These are phyloP conservation scores for Protomyctophum bolini DNA, from an alignment of 2,113 vertebrate genomes.

Conservation along the genomic window DNA sequence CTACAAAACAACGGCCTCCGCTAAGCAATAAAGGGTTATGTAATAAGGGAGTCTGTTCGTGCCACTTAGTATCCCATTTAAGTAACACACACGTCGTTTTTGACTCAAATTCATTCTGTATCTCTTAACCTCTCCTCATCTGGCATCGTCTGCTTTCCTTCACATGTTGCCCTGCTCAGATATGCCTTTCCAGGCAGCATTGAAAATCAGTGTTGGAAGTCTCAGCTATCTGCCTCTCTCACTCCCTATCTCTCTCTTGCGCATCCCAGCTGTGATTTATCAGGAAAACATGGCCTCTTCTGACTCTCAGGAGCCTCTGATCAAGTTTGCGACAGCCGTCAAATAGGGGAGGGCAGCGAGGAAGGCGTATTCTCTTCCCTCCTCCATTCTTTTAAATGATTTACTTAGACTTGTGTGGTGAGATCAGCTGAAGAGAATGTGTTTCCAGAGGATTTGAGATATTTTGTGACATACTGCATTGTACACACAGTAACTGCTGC, in stretches of 20 bases:
- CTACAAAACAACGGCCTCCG: too few species aligned
- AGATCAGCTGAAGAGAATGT: not conserved
- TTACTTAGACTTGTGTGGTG: constrained; percentile 26
- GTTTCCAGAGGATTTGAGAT: constrained; percentile 4
- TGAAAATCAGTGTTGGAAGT: constrained; percentile 17
- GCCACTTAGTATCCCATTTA: too few species aligned
- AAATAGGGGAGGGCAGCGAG: constrained; percentile 1
- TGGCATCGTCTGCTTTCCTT: not conserved
- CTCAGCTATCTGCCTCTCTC: not conserved
- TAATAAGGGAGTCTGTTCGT: too few species aligned
- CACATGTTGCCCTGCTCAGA: constrained; percentile 16
- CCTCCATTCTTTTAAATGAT: constrained; percentile 31
- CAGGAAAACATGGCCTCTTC: constrained; percentile 48
- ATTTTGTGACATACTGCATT: too few species aligned
- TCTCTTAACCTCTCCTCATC: not conserved
- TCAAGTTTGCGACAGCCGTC: constrained; percentile 31
- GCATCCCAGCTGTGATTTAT: constrained; percentile 41
- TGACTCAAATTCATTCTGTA: too few species aligned
- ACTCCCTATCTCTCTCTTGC: not conserved
- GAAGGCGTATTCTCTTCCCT: constrained; percentile 21
- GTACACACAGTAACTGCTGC: too few species aligned
- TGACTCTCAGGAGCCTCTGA: constrained; percentile 40
- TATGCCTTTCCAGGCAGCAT: constrained; percentile 52
- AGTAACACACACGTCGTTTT: too few species aligned
- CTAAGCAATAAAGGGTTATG: too few species aligned